These are phyloP conservation scores for Lissonota sp. DNA, from an alignment of 2,888 invertebrate genomes.

Conservation along the genomic window DNA sequence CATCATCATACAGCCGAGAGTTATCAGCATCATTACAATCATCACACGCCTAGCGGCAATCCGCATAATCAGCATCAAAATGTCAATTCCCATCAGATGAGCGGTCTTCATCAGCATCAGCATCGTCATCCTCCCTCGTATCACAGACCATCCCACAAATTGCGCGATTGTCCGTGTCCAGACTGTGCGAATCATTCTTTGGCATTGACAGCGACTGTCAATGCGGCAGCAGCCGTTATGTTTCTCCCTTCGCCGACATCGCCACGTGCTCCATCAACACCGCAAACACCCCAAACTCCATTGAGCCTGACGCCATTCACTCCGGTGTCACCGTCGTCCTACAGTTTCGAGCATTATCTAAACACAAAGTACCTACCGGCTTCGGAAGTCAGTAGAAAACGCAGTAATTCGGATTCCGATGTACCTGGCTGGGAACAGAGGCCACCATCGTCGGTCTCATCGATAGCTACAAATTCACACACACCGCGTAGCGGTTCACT, in stretches of 20 bases:
- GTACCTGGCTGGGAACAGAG: slow-evolving; percentile 83
- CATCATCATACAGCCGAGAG: slow-evolving; percentile 77
- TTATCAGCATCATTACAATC: slow-evolving; percentile 76
- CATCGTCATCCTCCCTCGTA: slow-evolving; percentile 70
- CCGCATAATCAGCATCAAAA: slow-evolving; percentile 67
- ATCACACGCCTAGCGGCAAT: slow-evolving; percentile 76
- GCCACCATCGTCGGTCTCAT: slow-evolving; percentile 79
- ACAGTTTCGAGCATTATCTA: slow-evolving; percentile 87
- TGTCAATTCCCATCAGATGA: slow-evolving; percentile 70
- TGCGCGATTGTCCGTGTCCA: slow-evolving; percentile 65
- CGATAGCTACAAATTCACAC: slow-evolving; percentile 74
- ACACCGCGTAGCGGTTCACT: slow-evolving; percentile 82
- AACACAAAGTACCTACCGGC: slow-evolving; percentile 88
- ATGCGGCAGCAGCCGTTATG: slow-evolving; percentile 79
- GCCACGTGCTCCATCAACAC: slow-evolving; percentile 84
- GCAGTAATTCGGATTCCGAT: slow-evolving; percentile 89
- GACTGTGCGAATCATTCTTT: slow-evolving; percentile 62
- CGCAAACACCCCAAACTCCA: slow-evolving; percentile 83
- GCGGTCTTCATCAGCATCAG: slow-evolving; percentile 50
- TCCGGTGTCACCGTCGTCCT: slow-evolving; percentile 85
- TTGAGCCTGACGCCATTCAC: slow-evolving; percentile 85
- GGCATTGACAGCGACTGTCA: slow-evolving; percentile 68
- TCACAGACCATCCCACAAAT: slow-evolving; percentile 71
- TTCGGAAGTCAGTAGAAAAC: slow-evolving; percentile 86
- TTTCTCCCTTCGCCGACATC: slow-evolving; percentile 85